These are phyloP conservation scores for Enteromius treurensis DNA, from an alignment of 2,797 vertebrate species.

Conservation along the genomic window DNA sequence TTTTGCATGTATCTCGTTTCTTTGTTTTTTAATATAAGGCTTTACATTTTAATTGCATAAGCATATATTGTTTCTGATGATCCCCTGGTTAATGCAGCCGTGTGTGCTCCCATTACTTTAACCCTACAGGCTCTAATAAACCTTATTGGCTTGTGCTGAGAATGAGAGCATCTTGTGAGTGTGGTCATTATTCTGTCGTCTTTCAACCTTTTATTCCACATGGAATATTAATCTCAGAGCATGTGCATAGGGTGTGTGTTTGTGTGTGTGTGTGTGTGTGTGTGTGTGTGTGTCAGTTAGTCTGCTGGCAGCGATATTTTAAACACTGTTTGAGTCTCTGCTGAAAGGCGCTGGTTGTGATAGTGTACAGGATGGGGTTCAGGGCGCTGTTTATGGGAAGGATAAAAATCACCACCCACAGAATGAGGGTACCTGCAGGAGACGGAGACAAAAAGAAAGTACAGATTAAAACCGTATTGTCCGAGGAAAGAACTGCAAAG, in stretches of 20 bases:
- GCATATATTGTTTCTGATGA: background rate
- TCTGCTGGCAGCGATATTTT: conserved; percentile 50
- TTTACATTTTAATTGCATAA: conserved; percentile 32
- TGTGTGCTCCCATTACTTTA: background rate
- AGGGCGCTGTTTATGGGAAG: conserved; percentile 73
- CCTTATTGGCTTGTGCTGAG: background rate
- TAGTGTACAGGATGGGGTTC: conserved; percentile 72
- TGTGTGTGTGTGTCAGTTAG: conserved; percentile 46
- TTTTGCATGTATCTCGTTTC: background rate
- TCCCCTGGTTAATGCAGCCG: conserved; percentile 17
- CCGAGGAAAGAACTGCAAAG: conserved; percentile 69
- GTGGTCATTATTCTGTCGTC: conserved; percentile 14
- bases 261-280: conserved; percentile 32
- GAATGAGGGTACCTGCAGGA: conserved; percentile 66
- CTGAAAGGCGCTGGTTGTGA: conserved; percentile 71
- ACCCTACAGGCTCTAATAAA: background rate
- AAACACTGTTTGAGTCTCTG: conserved; percentile 68
- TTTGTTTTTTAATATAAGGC: conserved; percentile 23
- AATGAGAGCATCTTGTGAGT: background rate
- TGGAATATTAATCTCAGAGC: conserved; percentile 18
- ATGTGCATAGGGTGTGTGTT: conserved; percentile 16
- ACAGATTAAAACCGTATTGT: conserved; percentile 63
- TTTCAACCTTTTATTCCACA: conserved; percentile 17
- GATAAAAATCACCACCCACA: conserved; percentile 77
- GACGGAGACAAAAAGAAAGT: conserved; percentile 15